Conservation (phyloP, 2,797 vertebrate genomes). For the Busarellus nigricollis region DNA sequence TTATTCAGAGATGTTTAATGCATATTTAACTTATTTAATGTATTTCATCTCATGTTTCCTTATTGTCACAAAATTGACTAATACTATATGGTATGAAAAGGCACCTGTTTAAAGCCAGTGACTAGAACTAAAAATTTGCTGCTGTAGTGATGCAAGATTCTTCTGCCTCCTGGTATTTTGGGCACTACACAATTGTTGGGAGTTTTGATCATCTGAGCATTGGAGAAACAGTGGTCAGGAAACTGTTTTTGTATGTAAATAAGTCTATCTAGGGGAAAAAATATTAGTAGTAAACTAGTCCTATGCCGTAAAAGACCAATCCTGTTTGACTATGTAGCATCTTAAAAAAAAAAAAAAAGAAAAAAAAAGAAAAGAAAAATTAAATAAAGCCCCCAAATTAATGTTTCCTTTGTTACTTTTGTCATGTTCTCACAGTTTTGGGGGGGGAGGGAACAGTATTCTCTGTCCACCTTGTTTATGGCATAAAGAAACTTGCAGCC, state of each 20-base stretch:
- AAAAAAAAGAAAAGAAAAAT: constrained; percentile 82
- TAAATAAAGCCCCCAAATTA: constrained; percentile 88
- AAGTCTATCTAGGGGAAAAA: constrained; percentile 80
- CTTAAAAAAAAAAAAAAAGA: constrained; percentile 81
- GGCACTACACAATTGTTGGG: constrained; percentile 71
- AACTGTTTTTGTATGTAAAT: constrained; percentile 87
- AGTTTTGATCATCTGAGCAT: constrained; percentile 63
- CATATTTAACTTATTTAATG: constrained; percentile 79
- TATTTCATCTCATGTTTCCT: constrained; percentile 81
- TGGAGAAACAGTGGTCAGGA: constrained; percentile 76
- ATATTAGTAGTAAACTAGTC: constrained; percentile 85
- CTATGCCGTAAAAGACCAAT: constrained; percentile 89
- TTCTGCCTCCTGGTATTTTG: constrained; percentile 61
- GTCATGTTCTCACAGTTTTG: constrained; percentile 45
- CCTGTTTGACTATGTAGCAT: constrained; percentile 97
- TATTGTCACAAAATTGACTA: constrained; percentile 62
- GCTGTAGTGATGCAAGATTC: constrained; percentile 74
- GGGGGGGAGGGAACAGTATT: not conserved
- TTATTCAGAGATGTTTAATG: constrained; percentile 70
- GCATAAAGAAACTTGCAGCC: not conserved
- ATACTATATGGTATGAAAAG: constrained; percentile 30
- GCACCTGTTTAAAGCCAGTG: constrained; percentile 44
- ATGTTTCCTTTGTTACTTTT: constrained; percentile 81
- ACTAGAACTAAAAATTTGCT: constrained; percentile 73
- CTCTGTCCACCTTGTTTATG: not conserved